Evolutionary conservation across 2,888 invertebrate species (phyloP).

Genomic region (Drosophila acutilabella): DNA sequence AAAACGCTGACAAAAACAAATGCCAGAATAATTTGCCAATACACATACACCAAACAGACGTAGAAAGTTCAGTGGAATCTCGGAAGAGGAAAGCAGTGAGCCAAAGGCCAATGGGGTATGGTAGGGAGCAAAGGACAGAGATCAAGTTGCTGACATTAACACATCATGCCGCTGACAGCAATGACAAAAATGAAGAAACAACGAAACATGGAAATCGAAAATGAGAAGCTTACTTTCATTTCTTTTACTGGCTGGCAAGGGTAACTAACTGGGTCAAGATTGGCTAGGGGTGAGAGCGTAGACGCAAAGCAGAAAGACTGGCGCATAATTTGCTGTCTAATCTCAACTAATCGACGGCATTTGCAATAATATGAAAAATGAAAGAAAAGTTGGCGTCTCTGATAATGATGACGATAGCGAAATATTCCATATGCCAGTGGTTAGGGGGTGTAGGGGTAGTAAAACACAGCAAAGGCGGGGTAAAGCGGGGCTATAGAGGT

Average conservation of each 20-base stretch:
- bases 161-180: slow-evolving; percentile 76
- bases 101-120: slow-evolving; percentile 1
- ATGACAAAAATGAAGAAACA: slow-evolving; percentile 39
- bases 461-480: neutral
- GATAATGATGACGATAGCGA: slow-evolving; percentile 74
- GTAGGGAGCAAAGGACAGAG: slow-evolving; percentile 26
- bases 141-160: slow-evolving; percentile 70
- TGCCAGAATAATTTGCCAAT: slow-evolving; percentile 75
- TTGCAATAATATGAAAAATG: slow-evolving; percentile 79
- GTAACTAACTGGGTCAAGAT: slow-evolving; percentile 9
- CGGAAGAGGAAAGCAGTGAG: slow-evolving; percentile 7
- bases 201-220: slow-evolving; percentile 48
- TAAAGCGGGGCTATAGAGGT: neutral
- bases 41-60: slow-evolving; percentile 30
- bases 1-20: slow-evolving; percentile 72
- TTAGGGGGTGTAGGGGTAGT: neutral
- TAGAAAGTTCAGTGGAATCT: slow-evolving; percentile 33
- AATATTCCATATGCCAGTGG: slow-evolving; percentile 40
- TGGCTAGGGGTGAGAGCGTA: neutral
- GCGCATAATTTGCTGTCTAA: slow-evolving; percentile 78
- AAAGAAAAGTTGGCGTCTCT: slow-evolving; percentile 66
- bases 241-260: slow-evolving; percentile 4
- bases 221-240: slow-evolving; percentile 48
- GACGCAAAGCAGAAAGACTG: neutral
- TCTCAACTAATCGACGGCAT: slow-evolving; percentile 79